Base-by-base conservation (phyloP, 2,113 vertebrate species). In the Lampris megalopsis region DNA sequence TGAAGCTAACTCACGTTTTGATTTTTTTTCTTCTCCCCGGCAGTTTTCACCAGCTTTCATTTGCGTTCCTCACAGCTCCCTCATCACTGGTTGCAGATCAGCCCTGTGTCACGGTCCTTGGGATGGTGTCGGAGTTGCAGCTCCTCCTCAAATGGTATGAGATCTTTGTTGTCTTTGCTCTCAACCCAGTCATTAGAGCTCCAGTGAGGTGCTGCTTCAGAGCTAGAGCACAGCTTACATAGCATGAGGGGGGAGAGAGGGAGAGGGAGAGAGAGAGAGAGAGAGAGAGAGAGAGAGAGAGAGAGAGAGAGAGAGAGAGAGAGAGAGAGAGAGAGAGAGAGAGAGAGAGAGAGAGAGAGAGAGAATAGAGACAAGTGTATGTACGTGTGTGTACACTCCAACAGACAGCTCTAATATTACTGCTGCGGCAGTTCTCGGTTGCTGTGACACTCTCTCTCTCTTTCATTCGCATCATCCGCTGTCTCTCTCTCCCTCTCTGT, bases 171-270 rank as follows among this genome's bases (percentile, higher is more conserved):
- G 63, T 5, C 63, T 60, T 56, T 72, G 84, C 75, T 80, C 72
- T 75, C 71, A 68, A 62, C 75, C 58, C 60, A 82, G 73, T 91
- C 80, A 83, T 87, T 85, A 88, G 84, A 73, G 80, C 84, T 86
- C 73, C 81, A 59, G 82, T 60, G 75, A 84, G 82, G 70, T 5
- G 57, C 86, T 81, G 84, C 84, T 88, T 89, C 85, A 87, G 87
- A 84, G 64, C 64, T 71, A 81, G 86, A 86, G 85, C 84, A 78
- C 65, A 76, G 79, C 74, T 73, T 84, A 85, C 67, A 77, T 81
- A 85, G 83, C 75, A 59, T 83, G 82, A 83, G 88, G 81, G 78
- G 78, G 77, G 86, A 77, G 53, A 68, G 74, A 63, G 75, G 54
- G 71, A 10, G 61, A 9, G 73, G 52, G 66, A 64, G 71, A 61